Conservation (phyloP, 2,797 vertebrate species). For the Carduelis carduelis region DNA sequence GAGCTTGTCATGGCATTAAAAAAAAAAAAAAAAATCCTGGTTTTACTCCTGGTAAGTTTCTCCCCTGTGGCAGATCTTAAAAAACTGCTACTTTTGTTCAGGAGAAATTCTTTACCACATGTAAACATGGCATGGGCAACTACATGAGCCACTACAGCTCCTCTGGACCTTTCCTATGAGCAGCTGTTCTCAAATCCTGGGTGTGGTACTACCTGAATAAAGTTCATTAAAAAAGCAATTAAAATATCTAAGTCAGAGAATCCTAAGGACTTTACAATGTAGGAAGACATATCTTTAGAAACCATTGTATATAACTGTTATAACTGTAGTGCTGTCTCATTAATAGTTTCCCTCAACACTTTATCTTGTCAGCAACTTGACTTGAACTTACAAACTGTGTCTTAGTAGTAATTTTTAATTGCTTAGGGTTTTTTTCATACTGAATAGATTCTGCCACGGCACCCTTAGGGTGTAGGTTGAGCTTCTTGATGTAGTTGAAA, state of each 20-base stretch:
- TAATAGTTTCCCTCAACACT: neutral
- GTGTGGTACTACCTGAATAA: neutral
- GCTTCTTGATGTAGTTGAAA: neutral
- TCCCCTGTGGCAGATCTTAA: neutral
- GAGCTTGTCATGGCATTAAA: neutral
- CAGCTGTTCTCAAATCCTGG: neutral
- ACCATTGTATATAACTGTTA: neutral
- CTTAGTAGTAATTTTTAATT: neutral
- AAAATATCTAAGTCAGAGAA: neutral
- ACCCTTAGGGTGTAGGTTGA: neutral
- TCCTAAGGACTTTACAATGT: neutral
- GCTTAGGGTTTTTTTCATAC: neutral
- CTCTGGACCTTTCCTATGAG: neutral
- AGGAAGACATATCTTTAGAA: neutral
- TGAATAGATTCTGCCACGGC: neutral
- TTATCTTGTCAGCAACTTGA: neutral
- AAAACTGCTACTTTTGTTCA: neutral
- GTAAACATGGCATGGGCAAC: neutral
- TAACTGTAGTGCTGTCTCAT: neutral
- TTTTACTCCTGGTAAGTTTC: neutral
- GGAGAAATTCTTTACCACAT: neutral
- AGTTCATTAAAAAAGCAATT: neutral
- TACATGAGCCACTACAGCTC: neutral
- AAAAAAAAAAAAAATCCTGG: neutral
- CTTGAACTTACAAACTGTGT: neutral